Percentiles rank a stretch among this genome's conserved stretches.
These are phyloP conservation scores for Calliopsis andreniformis DNA, from an alignment of 1,140 invertebrate genomes.

Conservation along the genomic window DNA sequence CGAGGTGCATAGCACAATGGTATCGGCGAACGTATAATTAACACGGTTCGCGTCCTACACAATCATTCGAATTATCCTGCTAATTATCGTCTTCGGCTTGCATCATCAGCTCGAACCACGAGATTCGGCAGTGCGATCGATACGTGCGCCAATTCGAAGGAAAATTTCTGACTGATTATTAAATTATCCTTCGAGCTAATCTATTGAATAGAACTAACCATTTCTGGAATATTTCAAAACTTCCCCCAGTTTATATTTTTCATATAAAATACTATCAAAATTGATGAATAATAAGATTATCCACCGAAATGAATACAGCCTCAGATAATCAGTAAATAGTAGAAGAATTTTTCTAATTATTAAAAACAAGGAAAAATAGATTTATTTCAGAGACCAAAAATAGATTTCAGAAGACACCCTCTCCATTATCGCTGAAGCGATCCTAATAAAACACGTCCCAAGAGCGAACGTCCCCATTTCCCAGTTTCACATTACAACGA, in stretches of 20 bases:
- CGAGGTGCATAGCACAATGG: conserved; percentile 40
- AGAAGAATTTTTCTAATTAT: too few relatives aligned
- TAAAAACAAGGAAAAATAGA: too few relatives aligned
- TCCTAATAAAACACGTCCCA: background rate
- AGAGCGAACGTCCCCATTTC: background rate
- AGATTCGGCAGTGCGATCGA: conserved; percentile 38
- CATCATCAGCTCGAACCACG: conserved; percentile 32
- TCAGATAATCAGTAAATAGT: too few relatives aligned
- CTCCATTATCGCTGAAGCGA: too few relatives aligned
- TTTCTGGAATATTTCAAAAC: background rate
- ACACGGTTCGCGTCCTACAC: conserved; percentile 47
- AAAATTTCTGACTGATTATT: conserved; percentile 2
- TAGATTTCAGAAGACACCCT: too few relatives aligned
- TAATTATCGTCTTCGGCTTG: conserved; percentile 57
- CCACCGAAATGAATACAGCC: too few relatives aligned
- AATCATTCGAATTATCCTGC: conserved; percentile 52
- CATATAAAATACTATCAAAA: too few relatives aligned
- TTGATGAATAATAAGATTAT: too few relatives aligned
- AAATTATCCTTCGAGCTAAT: conserved; percentile 7
- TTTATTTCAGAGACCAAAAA: too few relatives aligned
- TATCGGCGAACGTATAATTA: conserved; percentile 61
- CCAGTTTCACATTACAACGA: conserved; percentile 24
- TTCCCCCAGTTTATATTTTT: too few relatives aligned
- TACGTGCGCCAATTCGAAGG: conserved; percentile 33
- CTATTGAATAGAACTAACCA: background rate